Evolutionary conservation across 2,888 invertebrate species (phyloP), one percentile per base, ranked within the genome.

Genomic region (Agriopis leucophaearia): DNA sequence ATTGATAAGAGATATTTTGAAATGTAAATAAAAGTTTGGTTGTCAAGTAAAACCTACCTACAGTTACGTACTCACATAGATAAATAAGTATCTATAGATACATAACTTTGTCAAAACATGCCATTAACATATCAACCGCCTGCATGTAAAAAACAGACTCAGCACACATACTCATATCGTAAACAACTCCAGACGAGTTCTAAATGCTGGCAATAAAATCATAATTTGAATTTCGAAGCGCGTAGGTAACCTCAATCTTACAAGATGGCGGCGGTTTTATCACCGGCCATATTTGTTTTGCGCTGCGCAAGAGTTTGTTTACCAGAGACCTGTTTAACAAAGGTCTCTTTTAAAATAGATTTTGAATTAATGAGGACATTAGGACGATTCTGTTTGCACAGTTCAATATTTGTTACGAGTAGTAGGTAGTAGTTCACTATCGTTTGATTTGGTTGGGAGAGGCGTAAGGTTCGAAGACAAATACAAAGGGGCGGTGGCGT

Each of bases 281-380:
- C 92, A 88, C 85, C 71, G 81, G 91, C 91, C 90, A 90, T 93
- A 70, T 74, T 87, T 89, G 90, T 89, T 90, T 92, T 80, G 81
- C 76, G 82, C 84, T 90, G 91, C 92, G 93, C 92, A 92, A 90
- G 91, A 89, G 92, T 91, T 89, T 92, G 88, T 84, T 89, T 83
- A 89, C 83, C 83, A 80, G 85, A 87, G 86, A 92, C 91, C 88
- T 89, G 92, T 91, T 91, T 88, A 82, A 87, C 85, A 86, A 86
- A 89, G 87, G 86, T 82, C 82, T 83, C 81, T 82, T 84, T 82
- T 83, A 72, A 70, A 63, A 84, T 82, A 76, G 78, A 83, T 81
- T 84, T 81, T 78, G 85, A 85, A 89, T 77, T 88, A 89, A 91
- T 87, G 87, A 89, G 86, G 83, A 84, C 83, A 82, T 82, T 81